These are phyloP conservation scores for Hoplias malabaricus DNA, from an alignment of 2,113 vertebrate genomes.

Conservation along the genomic window DNA sequence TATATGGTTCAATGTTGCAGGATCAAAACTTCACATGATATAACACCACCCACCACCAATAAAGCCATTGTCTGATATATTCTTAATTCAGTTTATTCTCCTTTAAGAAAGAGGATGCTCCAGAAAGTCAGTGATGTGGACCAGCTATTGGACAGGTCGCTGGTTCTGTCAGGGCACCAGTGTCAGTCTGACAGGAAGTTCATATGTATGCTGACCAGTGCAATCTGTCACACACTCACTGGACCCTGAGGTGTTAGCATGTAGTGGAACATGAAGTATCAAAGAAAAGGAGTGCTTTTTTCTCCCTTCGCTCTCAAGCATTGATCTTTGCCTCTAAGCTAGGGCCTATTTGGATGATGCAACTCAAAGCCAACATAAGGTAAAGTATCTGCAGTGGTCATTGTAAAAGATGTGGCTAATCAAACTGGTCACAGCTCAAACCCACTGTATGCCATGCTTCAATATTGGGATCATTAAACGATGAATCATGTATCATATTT, in stretches of 20 bases:
- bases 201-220: not conserved
- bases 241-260: not conserved
- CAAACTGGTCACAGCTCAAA: not conserved
- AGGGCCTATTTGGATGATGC: not conserved
- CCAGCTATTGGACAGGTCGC: not conserved
- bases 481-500: no score
- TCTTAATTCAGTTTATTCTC: not conserved
- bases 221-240: not conserved
- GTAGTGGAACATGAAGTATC: not conserved
- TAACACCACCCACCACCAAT: no score
- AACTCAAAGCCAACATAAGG: not conserved
- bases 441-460: no score
- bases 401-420: not conserved
- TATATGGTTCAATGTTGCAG: no score
- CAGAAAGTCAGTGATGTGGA: conserved; percentile 11
- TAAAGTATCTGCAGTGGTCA: not conserved
- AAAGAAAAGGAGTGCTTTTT: not conserved
- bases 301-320: not conserved
- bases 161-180: not conserved
- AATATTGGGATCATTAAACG: no score
- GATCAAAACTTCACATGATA: no score
- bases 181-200: not conserved
- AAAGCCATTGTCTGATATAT: not conserved
- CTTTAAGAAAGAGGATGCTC: not conserved
- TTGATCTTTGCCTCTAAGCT: not conserved